A percentile compares a stretch with the other conserved stretches of the same genome.
Conservation (phyloP, 2,113 vertebrate species). For the Campylorhamphus procurvoides region DNA sequence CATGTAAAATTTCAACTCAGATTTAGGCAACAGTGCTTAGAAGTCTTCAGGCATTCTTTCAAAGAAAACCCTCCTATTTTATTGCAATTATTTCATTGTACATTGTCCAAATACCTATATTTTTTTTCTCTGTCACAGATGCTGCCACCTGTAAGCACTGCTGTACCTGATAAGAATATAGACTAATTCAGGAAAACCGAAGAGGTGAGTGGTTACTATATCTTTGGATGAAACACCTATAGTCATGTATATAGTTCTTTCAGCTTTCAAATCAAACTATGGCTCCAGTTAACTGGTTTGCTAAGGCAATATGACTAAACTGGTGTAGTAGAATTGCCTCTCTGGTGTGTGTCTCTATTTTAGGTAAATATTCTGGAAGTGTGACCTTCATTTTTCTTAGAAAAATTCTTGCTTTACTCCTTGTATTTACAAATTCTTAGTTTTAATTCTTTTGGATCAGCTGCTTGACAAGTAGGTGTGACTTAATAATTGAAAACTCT, state of each 20-base stretch:
- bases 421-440: neutral
- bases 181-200: neutral
- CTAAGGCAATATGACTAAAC: neutral
- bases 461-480: slow-evolving; percentile 47
- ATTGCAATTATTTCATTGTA: neutral
- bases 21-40: neutral
- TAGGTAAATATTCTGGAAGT: neutral
- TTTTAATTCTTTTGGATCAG: slow-evolving; percentile 43
- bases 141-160: neutral
- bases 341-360: neutral
- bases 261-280: neutral
- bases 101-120: neutral
- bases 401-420: slow-evolving; percentile 36
- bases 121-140: neutral
- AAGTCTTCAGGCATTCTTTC: neutral
- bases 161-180: neutral
- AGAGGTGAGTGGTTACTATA: neutral
- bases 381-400: neutral
- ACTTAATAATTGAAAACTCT: slow-evolving; percentile 64
- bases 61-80: neutral
- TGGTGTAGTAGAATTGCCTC: neutral
- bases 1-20: neutral
- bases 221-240: neutral
- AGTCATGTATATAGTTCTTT: neutral
- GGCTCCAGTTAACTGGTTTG: neutral